Conservation (phyloP, 2,888 invertebrate genomes). For the Pseudoips prasinana region DNA sequence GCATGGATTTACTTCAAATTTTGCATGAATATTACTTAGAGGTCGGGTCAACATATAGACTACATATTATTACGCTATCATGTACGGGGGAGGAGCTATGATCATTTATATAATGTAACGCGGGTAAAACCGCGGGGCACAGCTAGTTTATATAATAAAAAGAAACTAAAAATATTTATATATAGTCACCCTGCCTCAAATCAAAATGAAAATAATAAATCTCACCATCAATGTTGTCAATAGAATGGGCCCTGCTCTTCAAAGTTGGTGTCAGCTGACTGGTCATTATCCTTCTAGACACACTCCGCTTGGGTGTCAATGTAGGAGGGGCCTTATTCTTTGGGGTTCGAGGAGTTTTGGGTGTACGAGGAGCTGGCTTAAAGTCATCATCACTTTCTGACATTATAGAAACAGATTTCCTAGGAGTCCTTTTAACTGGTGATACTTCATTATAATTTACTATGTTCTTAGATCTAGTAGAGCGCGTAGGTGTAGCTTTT, state of each 20-base stretch:
- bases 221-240: slow-evolving; percentile 65
- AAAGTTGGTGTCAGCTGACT: slow-evolving; percentile 67
- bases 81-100: no score
- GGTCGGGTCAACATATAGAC: no score
- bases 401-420: slow-evolving; percentile 40
- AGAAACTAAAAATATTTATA: no score
- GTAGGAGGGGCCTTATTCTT: slow-evolving; percentile 39
- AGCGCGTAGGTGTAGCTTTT: slow-evolving; percentile 42
- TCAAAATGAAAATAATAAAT: no score
- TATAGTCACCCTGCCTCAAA: no score
- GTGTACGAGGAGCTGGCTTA: slow-evolving; percentile 37
- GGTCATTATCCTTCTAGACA: slow-evolving; percentile 53
- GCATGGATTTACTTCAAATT: no score
- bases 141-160: no score
- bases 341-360: slow-evolving; percentile 37
- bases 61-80: no score
- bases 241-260: slow-evolving; percentile 55
- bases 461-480: slow-evolving; percentile 49
- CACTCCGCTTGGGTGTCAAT: slow-evolving; percentile 53
- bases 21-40: no score
- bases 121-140: no score
- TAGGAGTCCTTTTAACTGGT: slow-evolving; percentile 53
- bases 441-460: slow-evolving; percentile 55
- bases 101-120: no score
- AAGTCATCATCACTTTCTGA: slow-evolving; percentile 64